Conservation (phyloP, 2,113 vertebrate species). For the Gymnarchus niloticus region DNA sequence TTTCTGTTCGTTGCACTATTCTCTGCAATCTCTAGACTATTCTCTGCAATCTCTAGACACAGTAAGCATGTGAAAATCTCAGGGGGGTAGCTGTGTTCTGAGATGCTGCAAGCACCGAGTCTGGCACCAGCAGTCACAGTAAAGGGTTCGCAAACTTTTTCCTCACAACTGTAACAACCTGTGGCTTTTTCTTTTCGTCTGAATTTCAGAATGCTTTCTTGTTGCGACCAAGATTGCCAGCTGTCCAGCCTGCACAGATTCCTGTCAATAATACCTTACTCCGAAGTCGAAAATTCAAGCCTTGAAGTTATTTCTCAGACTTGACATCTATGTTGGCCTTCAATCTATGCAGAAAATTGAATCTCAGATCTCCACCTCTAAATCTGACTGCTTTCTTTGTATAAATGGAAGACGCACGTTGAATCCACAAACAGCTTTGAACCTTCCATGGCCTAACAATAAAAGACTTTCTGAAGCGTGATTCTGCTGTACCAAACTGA, state of each 20-base stretch:
- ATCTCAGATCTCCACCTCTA: constrained; percentile 48
- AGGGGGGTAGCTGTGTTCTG: background rate
- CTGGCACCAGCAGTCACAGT: background rate
- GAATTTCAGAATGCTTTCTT: background rate
- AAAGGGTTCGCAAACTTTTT: background rate
- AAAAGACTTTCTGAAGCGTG: constrained; percentile 34
- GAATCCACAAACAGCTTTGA: constrained; percentile 48
- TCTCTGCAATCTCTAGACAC: background rate
- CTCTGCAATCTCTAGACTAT: background rate
- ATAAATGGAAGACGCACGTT: constrained; percentile 44
- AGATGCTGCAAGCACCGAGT: background rate
- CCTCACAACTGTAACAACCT: background rate
- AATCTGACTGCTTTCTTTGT: constrained; percentile 32
- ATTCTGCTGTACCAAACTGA: constrained; percentile 50
- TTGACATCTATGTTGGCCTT: constrained; percentile 56
- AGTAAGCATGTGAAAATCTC: background rate
- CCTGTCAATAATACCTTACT: constrained; percentile 35
- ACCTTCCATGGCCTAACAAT: constrained; percentile 32
- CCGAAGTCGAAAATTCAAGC: constrained; percentile 42
- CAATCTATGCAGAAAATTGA: constrained; percentile 58
- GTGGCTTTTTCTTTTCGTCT: background rate
- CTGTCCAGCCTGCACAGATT: background rate
- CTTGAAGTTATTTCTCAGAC: constrained; percentile 47
- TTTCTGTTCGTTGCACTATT: background rate
- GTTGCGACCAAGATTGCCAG: background rate